A percentile compares a stretch with the other conserved stretches of the same genome.
These are phyloP conservation scores for Ormyrus nitidulus DNA, from an alignment of 2,888 invertebrate species.

Conservation along the genomic window DNA sequence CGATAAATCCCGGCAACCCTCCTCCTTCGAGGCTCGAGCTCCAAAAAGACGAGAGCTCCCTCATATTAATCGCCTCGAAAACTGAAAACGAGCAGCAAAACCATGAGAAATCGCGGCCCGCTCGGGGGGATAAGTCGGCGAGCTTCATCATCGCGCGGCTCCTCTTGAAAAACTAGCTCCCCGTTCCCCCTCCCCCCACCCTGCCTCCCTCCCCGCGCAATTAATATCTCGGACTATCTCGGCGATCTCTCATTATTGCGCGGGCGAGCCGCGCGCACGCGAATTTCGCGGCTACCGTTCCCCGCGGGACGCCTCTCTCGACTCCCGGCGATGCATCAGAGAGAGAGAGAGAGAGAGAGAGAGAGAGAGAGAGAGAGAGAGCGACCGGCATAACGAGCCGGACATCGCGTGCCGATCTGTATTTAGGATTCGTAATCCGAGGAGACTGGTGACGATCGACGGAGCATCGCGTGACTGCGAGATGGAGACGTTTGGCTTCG, in stretches of 20 bases:
- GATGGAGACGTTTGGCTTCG: no score
- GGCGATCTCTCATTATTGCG: conserved; percentile 75
- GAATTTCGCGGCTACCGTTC: conserved; percentile 74
- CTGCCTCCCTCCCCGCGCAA: conserved; percentile 65
- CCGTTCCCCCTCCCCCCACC: not conserved
- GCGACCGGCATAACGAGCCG: conserved; percentile 74
- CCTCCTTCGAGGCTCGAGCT: no score
- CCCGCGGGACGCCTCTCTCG: conserved; percentile 54
- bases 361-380: conserved; percentile 10
- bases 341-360: no score
- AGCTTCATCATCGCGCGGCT: no score
- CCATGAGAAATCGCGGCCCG: no score
- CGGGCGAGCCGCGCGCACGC: conserved; percentile 61
- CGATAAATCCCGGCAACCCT: no score
- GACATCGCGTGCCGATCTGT: conserved; percentile 75
- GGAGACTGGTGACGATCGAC: not conserved
- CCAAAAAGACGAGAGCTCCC: not conserved
- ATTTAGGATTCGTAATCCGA: conserved; percentile 70
- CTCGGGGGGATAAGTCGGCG: no score
- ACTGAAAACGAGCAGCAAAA: no score
- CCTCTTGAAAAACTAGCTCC: not conserved
- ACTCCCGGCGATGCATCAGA: conserved; percentile 62
- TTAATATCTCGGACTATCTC: conserved; percentile 73
- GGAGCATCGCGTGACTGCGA: no score
- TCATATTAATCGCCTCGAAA: conserved; percentile 21